Conservation (phyloP, 2,113 vertebrate genomes). For the Caretta caretta region DNA sequence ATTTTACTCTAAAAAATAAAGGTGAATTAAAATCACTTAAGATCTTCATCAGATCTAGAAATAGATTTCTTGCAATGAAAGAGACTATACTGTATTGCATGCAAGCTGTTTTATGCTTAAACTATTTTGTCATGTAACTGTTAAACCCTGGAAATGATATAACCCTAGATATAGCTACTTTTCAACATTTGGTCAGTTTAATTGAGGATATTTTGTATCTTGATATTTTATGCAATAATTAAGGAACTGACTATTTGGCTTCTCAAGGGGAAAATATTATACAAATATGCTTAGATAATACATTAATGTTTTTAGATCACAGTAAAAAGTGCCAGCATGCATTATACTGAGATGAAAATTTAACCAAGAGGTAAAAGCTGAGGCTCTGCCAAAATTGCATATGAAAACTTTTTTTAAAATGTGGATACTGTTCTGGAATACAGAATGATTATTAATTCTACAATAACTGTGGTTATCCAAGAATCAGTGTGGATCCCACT, state of each 20-base stretch:
- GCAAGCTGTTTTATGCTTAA: background rate
- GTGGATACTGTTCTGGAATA: background rate
- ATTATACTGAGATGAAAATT: background rate
- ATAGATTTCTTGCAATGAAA: background rate
- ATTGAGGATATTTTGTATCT: background rate
- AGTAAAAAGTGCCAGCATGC: background rate
- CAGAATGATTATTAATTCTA: background rate
- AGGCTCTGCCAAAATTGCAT: background rate
- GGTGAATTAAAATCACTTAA: background rate
- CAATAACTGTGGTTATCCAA: background rate
- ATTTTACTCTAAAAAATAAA: background rate
- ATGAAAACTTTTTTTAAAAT: background rate
- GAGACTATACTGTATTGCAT: background rate
- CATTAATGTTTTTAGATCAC: background rate
- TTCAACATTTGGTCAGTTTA: background rate
- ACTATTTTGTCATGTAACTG: background rate
- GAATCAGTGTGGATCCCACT: background rate
- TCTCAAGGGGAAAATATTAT: background rate
- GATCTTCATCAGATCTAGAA: background rate
- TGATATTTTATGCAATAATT: background rate
- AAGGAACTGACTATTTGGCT: background rate
- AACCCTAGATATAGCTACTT: background rate
- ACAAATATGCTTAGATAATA: background rate
- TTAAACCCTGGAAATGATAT: background rate
- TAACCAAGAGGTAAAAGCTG: background rate